These are phyloP conservation scores for Pelvicachromis taeniatus DNA, from an alignment of 2,113 vertebrate species.

Conservation along the genomic window DNA sequence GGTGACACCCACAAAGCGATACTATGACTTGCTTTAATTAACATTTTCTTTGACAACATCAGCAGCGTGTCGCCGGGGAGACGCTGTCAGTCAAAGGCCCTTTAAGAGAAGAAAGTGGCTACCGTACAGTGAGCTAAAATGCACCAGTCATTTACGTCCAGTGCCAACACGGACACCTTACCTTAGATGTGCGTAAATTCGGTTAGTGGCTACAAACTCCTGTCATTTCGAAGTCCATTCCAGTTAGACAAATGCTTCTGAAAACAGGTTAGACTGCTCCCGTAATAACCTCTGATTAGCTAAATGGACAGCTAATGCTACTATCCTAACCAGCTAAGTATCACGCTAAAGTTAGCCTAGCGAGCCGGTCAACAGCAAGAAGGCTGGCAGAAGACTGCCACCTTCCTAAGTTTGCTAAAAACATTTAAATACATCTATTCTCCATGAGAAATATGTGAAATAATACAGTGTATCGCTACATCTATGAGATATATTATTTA, in stretches of 20 bases:
- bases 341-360: slow-evolving; percentile 31
- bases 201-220: neutral
- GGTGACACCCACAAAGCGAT: neutral
- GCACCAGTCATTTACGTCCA: neutral
- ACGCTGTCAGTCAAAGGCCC: slow-evolving; percentile 46
- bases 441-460: slow-evolving; percentile 3
- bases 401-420: neutral
- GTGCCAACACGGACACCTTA: neutral
- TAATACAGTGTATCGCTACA: slow-evolving; percentile 26
- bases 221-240: slow-evolving; percentile 44
- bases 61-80: slow-evolving; percentile 8
- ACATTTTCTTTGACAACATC: slow-evolving; percentile 1
- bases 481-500: slow-evolving; percentile 62
- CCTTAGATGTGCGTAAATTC: slow-evolving; percentile 26
- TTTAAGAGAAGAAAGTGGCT: slow-evolving; percentile 40
- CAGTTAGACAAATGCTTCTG: neutral
- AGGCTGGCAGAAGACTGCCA: slow-evolving; percentile 35
- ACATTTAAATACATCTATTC: slow-evolving; percentile 12
- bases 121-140: slow-evolving; percentile 14
- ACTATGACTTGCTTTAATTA: neutral
- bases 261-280: slow-evolving; percentile 4
- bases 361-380: neutral
- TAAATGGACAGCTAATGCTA: slow-evolving; percentile 43
- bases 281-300: slow-evolving; percentile 56
- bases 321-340: slow-evolving; percentile 13